These are phyloP conservation scores for Asbolus verrucosus DNA, from an alignment of 1,140 invertebrate genomes.

Conservation along the genomic window DNA sequence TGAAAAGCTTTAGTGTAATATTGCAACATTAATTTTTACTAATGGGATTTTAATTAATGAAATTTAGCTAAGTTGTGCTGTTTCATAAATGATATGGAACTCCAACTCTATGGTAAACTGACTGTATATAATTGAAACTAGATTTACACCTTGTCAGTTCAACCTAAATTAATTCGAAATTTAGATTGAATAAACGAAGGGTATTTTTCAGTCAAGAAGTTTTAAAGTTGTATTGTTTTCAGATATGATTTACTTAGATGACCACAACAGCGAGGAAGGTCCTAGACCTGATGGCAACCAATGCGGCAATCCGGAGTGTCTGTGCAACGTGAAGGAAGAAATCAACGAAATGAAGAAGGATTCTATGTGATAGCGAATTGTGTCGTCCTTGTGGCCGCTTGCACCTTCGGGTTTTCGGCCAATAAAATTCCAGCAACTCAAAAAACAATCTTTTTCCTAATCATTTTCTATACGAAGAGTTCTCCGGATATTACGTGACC, in stretches of 20 bases:
- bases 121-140: neutral
- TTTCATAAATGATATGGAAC: too few relatives aligned
- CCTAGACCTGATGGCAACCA: neutral
- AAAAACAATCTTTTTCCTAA: conserved; percentile 15
- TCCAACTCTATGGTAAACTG: too few relatives aligned
- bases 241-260: conserved; percentile 4
- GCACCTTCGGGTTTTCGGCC: neutral
- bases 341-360: conserved; percentile 1
- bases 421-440: neutral
- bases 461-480: neutral
- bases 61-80: too few relatives aligned
- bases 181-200: too few relatives aligned
- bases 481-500: conserved; percentile 11
- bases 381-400: neutral
- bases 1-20: too few relatives aligned
- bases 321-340: conserved; percentile 46
- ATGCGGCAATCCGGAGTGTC: conserved; percentile 47
- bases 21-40: too few relatives aligned
- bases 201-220: too few relatives aligned
- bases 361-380: neutral
- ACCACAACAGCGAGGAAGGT: neutral
- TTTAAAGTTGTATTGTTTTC: neutral
- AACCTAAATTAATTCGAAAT: too few relatives aligned
- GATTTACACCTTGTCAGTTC: too few relatives aligned
- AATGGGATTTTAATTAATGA: too few relatives aligned